These are phyloP conservation scores for Patella caerulea DNA, from an alignment of 2,888 invertebrate genomes.

Conservation along the genomic window DNA sequence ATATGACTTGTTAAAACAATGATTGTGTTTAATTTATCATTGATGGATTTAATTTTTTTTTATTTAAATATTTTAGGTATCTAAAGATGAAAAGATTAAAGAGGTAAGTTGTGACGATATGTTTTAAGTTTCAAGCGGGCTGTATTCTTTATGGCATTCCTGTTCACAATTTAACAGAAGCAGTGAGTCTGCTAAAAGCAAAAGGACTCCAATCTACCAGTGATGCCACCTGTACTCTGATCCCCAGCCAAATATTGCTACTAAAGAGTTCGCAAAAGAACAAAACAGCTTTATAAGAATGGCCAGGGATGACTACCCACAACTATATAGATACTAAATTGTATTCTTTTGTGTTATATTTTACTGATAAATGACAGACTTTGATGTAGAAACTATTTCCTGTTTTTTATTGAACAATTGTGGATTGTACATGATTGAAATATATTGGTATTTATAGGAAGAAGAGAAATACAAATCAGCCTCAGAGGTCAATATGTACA, in stretches of 20 bases:
- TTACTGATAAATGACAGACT: too few relatives aligned
- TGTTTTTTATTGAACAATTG: too few relatives aligned
- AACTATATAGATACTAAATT: too few relatives aligned
- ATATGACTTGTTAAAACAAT: too few relatives aligned
- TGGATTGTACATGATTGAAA: too few relatives aligned
- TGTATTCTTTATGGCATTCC: not conserved
- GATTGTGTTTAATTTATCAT: too few relatives aligned
- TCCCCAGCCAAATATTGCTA: too few relatives aligned
- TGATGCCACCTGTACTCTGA: not conserved
- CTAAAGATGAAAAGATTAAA: conserved; percentile 4
- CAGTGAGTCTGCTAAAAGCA: not conserved
- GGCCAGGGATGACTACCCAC: too few relatives aligned
- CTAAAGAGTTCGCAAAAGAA: too few relatives aligned
- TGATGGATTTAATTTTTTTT: not conserved
- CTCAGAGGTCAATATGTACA: conserved; percentile 47
- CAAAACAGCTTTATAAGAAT: too few relatives aligned
- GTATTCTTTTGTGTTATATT: too few relatives aligned
- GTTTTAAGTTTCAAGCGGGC: not conserved
- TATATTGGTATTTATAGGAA: conserved; percentile 25
- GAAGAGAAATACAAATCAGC: conserved; percentile 37
- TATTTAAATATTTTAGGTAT: not conserved
- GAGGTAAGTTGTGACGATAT: not conserved
- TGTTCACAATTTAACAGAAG: not conserved
- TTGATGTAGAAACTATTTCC: too few relatives aligned
- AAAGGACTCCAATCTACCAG: conserved; percentile 1